Base-by-base conservation (phyloP, 2,797 vertebrate genomes). In the Dryobates pubescens region DNA sequence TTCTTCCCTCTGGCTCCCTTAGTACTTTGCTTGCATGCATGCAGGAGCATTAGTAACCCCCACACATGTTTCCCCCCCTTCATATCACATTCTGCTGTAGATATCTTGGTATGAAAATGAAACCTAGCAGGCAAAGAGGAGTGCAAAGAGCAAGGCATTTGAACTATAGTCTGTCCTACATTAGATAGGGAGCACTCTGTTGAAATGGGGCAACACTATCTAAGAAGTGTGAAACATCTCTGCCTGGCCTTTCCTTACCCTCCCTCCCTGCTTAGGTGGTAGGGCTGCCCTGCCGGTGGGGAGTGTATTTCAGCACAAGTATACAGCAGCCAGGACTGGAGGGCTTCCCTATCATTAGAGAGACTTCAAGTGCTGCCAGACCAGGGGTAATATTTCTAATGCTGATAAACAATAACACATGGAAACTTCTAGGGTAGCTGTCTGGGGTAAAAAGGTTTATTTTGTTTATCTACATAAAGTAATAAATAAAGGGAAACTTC, bases 51-150 rank as follows among this genome's bases (percentile, higher is more conserved):
- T 76, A 71, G 26, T 58, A 89, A 69, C 30, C 83, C 16, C 32
- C 6, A 23, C 8, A 7, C 29, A 56, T 0, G 0, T 27, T 82
- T 47, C 22, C 45, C 6, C 4, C 4, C 4, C 36, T 36, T 82
- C 12, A 22, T 54, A 76, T 47, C 51, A 83, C 56, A 61, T 93
- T 57, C 18, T 5, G 4, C 62, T 78, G 29, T 24, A 22, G 41
- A 75, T 58, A 67, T 49, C 30, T 47, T 74, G 67, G 13, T 23
- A 56, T 82, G 75, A 56, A 95, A 79, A 89, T 34, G 19, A 70
- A 83, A 93, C 86, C 47, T 61, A 49, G 53, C 81, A 84, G 10
- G 30, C 15, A 45, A 83, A 75, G 16, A 87, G 4, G 10, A 81
- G 12, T 45, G 30, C 22, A 76, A 86, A 90, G 74, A 71, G 17